phyloP scores from a whole-genome alignment of 1,140 invertebrate genomes.

The Drosophila simulans region DNA sequence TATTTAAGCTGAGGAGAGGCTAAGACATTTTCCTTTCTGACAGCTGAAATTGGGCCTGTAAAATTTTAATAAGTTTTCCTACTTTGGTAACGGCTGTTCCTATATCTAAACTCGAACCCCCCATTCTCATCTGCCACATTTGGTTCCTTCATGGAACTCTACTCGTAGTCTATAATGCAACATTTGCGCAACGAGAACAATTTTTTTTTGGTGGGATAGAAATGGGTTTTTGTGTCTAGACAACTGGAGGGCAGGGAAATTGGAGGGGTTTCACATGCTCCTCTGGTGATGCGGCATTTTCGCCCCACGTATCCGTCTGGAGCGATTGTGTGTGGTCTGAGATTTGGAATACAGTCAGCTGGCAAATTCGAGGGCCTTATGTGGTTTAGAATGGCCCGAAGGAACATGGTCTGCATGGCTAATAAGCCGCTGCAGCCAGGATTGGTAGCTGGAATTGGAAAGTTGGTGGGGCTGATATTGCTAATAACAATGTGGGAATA shows the following conservation, averaged over 20 bases:
- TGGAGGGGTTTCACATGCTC: background rate
- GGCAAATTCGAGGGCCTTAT: constrained; percentile 28
- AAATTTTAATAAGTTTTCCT: constrained; percentile 52
- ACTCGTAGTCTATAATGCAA: constrained; percentile 36
- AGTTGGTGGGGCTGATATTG: background rate
- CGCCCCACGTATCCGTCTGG: constrained; percentile 43
- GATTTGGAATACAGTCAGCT: constrained; percentile 58
- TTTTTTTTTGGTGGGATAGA: constrained; percentile 26
- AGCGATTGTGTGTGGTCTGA: constrained; percentile 33
- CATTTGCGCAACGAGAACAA: constrained; percentile 35
- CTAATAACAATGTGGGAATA: background rate
- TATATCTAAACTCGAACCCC: constrained; percentile 19
- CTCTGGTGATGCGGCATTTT: constrained; percentile 44
- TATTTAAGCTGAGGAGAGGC: background rate
- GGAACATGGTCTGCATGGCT: constrained; percentile 72
- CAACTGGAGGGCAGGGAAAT: constrained; percentile 10
- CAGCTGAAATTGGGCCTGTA: constrained; percentile 23
- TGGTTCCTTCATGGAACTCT: constrained; percentile 2
- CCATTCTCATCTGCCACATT: constrained; percentile 24
- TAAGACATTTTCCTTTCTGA: constrained; percentile 5
- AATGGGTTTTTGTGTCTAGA: constrained; percentile 50
- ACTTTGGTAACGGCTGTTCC: constrained; percentile 37
- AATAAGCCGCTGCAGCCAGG: constrained; percentile 46
- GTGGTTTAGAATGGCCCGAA: constrained; percentile 36
- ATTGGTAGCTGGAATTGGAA: background rate